phyloP scores from a whole-genome alignment of 1,140 invertebrate genomes.

The Cheumatopsyche charites region DNA sequence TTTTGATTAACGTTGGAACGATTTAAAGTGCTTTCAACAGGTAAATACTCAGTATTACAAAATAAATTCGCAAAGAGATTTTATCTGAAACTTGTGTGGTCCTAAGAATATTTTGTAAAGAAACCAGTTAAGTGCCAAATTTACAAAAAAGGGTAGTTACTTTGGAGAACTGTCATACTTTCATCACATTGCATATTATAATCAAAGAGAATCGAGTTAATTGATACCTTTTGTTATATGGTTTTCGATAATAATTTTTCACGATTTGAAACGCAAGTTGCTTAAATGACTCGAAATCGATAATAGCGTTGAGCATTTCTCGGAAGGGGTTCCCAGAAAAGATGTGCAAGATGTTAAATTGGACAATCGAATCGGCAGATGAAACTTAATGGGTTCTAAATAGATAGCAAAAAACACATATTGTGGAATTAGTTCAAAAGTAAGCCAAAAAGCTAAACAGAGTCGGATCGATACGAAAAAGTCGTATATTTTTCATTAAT shows the following conservation, averaged over 20 bases:
- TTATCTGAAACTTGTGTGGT: no score
- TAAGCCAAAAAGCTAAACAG: slow-evolving; percentile 12
- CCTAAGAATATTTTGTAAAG: no score
- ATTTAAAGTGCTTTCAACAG: no score
- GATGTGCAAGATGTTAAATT: slow-evolving; percentile 39
- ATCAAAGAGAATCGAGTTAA: no score
- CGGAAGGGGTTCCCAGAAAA: slow-evolving; percentile 33
- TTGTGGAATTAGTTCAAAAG: slow-evolving; percentile 28
- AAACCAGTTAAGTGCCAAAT: no score
- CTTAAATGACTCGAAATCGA: slow-evolving; percentile 12
- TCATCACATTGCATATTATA: no score
- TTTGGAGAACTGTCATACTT: no score
- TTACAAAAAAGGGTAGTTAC: no score
- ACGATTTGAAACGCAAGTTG: background rate
- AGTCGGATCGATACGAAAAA: background rate
- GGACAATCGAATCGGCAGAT: slow-evolving; percentile 37
- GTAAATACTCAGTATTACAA: no score
- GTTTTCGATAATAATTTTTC: background rate
- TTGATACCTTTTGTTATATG: no score
- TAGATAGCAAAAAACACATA: slow-evolving; percentile 38
- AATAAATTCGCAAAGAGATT: no score
- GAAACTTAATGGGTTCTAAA: slow-evolving; percentile 44
- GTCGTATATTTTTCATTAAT: background rate
- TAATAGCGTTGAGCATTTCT: slow-evolving; percentile 3
- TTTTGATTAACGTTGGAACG: no score